Percentiles rank a stretch among this genome's conserved stretches.
Evolutionary conservation across 2,888 invertebrate species (phyloP).

Genomic region (Parapristionchus giblindavisi): DNA sequence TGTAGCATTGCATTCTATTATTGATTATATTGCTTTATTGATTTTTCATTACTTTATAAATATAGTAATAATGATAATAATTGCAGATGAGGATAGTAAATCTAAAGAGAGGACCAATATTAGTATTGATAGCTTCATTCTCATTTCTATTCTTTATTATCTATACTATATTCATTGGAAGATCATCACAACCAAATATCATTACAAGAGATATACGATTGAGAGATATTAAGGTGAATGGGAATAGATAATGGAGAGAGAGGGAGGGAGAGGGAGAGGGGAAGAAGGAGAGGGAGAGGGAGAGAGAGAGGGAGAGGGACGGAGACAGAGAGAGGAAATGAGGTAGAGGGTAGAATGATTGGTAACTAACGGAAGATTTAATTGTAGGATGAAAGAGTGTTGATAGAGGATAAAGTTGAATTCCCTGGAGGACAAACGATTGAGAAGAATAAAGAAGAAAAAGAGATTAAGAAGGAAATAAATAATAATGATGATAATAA

Average conservation of each 20-base stretch:
- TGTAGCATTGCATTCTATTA: slow-evolving; percentile 19
- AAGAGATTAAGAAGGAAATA: slow-evolving; percentile 13
- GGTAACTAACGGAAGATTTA: no score
- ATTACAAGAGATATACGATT: slow-evolving; percentile 12
- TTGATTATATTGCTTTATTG: neutral
- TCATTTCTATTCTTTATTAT: slow-evolving; percentile 30
- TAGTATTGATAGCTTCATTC: neutral
- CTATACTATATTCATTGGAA: neutral
- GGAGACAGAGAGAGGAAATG: slow-evolving; percentile 35
- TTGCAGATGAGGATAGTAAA: slow-evolving; percentile 13
- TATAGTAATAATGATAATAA: no score
- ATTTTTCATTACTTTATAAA: no score
- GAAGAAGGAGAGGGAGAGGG: slow-evolving; percentile 30
- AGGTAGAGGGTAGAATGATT: slow-evolving; percentile 32
- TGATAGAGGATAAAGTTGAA: neutral
- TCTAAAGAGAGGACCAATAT: slow-evolving; percentile 9
- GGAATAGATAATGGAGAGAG: neutral
- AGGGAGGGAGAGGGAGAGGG: neutral
- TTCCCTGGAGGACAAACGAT: neutral
- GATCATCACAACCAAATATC: neutral
- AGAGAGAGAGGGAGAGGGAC: slow-evolving; percentile 29
- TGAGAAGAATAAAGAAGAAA: neutral
- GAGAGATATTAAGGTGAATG: slow-evolving; percentile 15
- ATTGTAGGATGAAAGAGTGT: slow-evolving; percentile 16
- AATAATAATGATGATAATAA: no score